Evolutionary conservation across 2,888 invertebrate species (phyloP), one percentile per base, ranked within the genome.

Genomic region (Cephalotes varians): DNA sequence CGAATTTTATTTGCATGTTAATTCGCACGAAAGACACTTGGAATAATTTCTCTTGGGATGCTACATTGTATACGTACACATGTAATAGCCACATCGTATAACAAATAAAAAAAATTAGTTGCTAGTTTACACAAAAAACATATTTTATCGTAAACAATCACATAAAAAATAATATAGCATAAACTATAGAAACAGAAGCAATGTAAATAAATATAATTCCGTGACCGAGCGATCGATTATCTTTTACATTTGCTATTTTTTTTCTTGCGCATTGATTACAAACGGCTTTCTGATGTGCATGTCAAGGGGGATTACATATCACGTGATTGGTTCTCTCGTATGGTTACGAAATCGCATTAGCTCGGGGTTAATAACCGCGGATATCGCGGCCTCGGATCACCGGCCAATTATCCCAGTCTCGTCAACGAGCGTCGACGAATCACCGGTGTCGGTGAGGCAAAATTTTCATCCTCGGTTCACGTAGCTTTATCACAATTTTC

Each of bases 311-410:
- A n/a, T n/a, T 65, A 60, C 65, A 37, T 47, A 82, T 65, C 89
- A 54, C 71, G 77, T 82, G 90, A 88, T 89, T 90, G 86, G 86
- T 65, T 84, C 79, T 71, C 74, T 82, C 86, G 71, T 65, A 80
- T 62, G 69, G 81, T 74, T 84, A 82, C 85, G 73, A 90, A 89
- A 89, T 89, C 88, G 90, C 85, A 88, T 89, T 89, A 89, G 82
- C 90, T 86, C 82, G 82, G 85, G 82, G 90, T 89, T 89, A 89
- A 89, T 90, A 89, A 88, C 88, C 90, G 90, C 90, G 85, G 87
- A 88, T 88, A 89, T 89, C 90, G 88, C 88, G 88, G 86, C 83
- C 82, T 72, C 88, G 87, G 87, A 90, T 91, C 90, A 88, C 86
- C 86, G 91, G 85, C 88, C 91, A 91, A 91, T 91, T 89, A 91